A percentile compares a stretch with the other conserved stretches of the same genome.
Conservation (phyloP, 2,797 vertebrate species). For the Onychomys leucogaster region DNA sequence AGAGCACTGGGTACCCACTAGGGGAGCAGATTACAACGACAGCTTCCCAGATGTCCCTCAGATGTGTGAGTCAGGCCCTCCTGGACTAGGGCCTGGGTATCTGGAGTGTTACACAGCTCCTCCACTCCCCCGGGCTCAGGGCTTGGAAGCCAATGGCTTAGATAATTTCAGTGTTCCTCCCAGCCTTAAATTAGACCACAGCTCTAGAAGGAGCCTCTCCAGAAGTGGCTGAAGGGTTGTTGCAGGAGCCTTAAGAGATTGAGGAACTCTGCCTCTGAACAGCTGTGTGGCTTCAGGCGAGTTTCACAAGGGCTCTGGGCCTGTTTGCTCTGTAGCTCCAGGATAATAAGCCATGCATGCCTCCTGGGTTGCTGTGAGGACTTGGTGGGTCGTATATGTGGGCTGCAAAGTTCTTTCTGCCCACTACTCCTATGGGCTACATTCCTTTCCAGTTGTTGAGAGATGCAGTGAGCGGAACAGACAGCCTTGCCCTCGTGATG, state of each 20-base stretch:
- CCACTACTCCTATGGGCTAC: background rate
- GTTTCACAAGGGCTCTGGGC: constrained; percentile 46
- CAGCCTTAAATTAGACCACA: constrained; percentile 75
- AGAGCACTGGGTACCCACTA: background rate
- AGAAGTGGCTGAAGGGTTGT: constrained; percentile 58
- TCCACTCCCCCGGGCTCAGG: constrained; percentile 66
- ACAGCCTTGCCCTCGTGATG: background rate
- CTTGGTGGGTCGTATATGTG: background rate
- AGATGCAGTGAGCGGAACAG: background rate
- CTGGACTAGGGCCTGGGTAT: constrained; percentile 75
- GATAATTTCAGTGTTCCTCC: constrained; percentile 77
- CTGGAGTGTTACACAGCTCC: constrained; percentile 69
- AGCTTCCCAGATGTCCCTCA: constrained; percentile 71
- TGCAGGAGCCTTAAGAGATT: constrained; percentile 45
- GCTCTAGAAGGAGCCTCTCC: constrained; percentile 65
- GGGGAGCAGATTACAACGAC: constrained; percentile 54
- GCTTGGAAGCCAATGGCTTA: constrained; percentile 77
- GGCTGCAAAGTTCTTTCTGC: background rate
- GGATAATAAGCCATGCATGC: background rate
- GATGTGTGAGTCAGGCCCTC: constrained; percentile 73
- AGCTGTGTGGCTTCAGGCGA: constrained; percentile 59
- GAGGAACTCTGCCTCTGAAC: constrained; percentile 43
- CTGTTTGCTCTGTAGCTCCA: background rate
- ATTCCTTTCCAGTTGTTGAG: background rate
- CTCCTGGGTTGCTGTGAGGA: background rate